Base-by-base conservation (phyloP, 2,113 vertebrate species). In the Prochilodus magdalenae region DNA sequence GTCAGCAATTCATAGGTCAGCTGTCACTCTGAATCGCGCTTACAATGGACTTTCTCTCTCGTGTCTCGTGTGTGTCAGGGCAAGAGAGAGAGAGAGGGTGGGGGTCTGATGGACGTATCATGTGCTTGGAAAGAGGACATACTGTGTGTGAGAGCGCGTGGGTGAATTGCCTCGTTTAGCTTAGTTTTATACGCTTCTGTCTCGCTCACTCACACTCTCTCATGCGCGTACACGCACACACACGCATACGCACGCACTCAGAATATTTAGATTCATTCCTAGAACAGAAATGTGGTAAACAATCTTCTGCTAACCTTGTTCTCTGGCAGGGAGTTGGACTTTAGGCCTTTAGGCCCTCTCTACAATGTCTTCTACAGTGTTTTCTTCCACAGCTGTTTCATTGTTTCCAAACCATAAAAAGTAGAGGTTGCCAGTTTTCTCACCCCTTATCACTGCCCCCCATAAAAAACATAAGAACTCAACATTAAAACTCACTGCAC, bases 1-100 rank as follows among this genome's bases (percentile, higher is more conserved):
- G 89, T 94, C 90, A 93, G 89, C 90, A 85, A 85, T 90, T 92
- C 89, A 90, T 92, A 93, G 94, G 92, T 94, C 94, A 94, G 89
- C 93, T 94, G 94, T 93, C 92, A 77, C 88, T 89, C 87, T 89
- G 84, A 88, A 91, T 93, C 87, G 92, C 88, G 88, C 91, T 93
- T 92, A 92, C 89, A 90, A 85, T 80, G 83, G 84, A 57, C 18
- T 77, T 79, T 86, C 86, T 84, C 79, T 60, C 72, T 86, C 81
- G 49, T 80, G 8, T 85, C 81, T 83, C 75, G 65, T 81, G 33
- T n/a, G 62, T 84, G 72, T 71, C 53, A 67, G 36, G 79, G 40
- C 6, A n/a, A 73, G 74, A 67, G 81, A 78, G 70, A 67, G 74
- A 78, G 30, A 7, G 49, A 75, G 72, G 62, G 80, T 66, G 72